phyloP scores from a whole-genome alignment of 2,797 vertebrate genomes.

The Euthynnus affinis region DNA sequence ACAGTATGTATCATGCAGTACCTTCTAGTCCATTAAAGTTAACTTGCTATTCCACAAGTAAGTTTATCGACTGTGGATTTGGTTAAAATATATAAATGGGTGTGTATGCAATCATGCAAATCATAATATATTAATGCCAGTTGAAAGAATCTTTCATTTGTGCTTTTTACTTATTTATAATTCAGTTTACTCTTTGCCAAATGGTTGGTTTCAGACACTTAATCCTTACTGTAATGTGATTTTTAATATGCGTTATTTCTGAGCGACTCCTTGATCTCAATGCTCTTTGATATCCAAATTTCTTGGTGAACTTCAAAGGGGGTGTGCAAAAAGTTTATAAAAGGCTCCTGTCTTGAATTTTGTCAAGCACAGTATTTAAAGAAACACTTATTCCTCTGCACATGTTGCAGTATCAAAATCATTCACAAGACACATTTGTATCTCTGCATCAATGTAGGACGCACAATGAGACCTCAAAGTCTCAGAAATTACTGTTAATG shows the following conservation, averaged over 20 bases:
- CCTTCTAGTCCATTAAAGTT: no score
- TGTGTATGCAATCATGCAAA: no score
- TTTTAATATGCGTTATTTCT: not conserved
- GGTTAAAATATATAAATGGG: no score
- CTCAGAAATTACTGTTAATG: constrained; percentile 36
- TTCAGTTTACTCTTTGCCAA: no score
- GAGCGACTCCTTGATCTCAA: not conserved
- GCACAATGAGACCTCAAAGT: not conserved
- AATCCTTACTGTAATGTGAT: not conserved
- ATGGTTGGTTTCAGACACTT: not conserved
- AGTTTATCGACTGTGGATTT: no score
- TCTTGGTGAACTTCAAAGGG: not conserved
- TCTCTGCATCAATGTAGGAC: not conserved
- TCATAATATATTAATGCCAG: no score
- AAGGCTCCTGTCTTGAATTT: not conserved
- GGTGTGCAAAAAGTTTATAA: not conserved
- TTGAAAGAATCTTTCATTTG: no score
- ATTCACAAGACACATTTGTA: not conserved
- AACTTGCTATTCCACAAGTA: no score
- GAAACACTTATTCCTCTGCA: not conserved
- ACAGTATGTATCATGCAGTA: no score
- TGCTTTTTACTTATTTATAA: not conserved
- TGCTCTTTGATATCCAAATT: not conserved
- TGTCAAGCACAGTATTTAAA: not conserved
- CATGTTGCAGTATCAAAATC: not conserved